Evolutionary conservation across 2,797 vertebrate genomes (phyloP).

Genomic region (Hippoglossus hippoglossus): DNA sequence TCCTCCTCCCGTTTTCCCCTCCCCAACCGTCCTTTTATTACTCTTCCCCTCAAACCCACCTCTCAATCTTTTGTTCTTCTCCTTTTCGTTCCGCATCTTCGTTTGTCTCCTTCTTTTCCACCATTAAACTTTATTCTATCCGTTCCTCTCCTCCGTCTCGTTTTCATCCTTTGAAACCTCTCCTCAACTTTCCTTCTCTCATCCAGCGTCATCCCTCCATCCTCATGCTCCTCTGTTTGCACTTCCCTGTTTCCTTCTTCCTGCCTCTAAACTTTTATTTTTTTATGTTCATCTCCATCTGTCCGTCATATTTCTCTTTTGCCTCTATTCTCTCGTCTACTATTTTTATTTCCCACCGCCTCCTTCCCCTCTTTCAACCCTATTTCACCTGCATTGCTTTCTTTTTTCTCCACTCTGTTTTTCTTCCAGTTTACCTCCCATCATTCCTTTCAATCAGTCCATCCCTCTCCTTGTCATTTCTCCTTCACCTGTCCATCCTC

Average conservation of each 20-base stretch:
- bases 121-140: conserved; percentile 6
- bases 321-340: neutral
- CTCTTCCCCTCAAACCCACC: conserved; percentile 4
- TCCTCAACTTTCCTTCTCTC: neutral
- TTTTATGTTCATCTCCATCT: neutral
- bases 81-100: conserved; percentile 1
- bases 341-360: neutral
- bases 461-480: neutral
- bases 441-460: neutral
- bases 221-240: neutral
- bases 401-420: too few relatives aligned
- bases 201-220: neutral
- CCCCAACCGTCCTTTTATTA: too few relatives aligned
- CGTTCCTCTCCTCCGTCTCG: too few relatives aligned
- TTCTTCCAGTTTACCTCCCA: neutral
- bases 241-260: neutral
- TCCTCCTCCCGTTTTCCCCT: too few relatives aligned
- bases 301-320: neutral
- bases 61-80: neutral
- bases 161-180: too few relatives aligned
- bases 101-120: conserved; percentile 3
- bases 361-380: too few relatives aligned
- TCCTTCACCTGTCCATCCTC: neutral
- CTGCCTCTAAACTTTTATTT: neutral
- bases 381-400: too few relatives aligned